Evolutionary conservation across 1,140 invertebrate genomes (phyloP).

Genomic region (Dolichoris vasculosae): DNA sequence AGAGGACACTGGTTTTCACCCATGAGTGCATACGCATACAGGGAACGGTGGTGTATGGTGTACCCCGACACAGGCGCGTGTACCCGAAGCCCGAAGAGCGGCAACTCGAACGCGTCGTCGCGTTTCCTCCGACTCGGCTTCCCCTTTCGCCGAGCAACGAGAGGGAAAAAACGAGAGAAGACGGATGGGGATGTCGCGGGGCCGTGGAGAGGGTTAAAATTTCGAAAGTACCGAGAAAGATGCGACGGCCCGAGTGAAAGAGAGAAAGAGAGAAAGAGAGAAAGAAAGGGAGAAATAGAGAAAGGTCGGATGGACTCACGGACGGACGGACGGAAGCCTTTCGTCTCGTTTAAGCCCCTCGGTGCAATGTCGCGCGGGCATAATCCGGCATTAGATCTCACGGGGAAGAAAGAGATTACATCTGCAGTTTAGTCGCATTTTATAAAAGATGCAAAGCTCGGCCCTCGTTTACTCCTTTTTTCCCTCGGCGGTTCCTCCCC

Average conservation of each 20-base stretch:
- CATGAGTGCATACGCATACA: slow-evolving; percentile 36
- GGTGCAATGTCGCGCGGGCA: slow-evolving; percentile 27
- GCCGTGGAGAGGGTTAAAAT: slow-evolving; percentile 46
- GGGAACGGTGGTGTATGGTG: background rate
- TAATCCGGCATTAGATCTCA: slow-evolving; percentile 52
- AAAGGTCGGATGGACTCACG: too few species aligned
- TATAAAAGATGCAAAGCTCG: slow-evolving; percentile 44
- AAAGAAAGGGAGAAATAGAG: too few species aligned
- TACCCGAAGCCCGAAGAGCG: too few species aligned
- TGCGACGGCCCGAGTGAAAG: background rate
- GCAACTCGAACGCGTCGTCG: slow-evolving; percentile 11
- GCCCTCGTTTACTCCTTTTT: background rate
- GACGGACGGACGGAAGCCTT: slow-evolving; percentile 17
- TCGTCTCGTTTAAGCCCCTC: slow-evolving; percentile 35
- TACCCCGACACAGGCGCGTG: too few species aligned
- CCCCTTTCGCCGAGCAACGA: slow-evolving; percentile 29
- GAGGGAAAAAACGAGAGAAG: slow-evolving; percentile 38
- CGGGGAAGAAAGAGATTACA: slow-evolving; percentile 50
- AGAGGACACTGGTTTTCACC: slow-evolving; percentile 44
- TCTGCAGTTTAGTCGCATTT: slow-evolving; percentile 53
- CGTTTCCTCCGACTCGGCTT: background rate
- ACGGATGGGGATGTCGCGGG: background rate
- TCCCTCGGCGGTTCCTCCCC: too few species aligned
- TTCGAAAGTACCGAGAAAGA: slow-evolving; percentile 39
- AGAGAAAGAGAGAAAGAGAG: too few species aligned